Percentiles rank a stretch among this genome's conserved stretches.
Conservation (phyloP, 1,140 invertebrate species). For the Monomorium pharaonis region DNA sequence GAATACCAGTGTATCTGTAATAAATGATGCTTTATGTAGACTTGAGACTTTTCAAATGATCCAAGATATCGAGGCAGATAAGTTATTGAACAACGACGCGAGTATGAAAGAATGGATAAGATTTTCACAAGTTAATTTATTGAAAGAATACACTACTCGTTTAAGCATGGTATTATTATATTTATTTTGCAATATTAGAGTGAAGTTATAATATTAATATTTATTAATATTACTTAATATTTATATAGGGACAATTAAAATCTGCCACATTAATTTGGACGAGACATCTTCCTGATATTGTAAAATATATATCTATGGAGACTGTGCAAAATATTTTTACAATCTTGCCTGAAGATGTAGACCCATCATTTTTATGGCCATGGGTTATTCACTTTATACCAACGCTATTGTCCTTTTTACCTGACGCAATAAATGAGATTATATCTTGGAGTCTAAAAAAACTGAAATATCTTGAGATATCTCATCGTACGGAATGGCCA, state of each 20-base stretch:
- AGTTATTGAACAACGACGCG: constrained; percentile 37
- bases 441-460: constrained; percentile 76
- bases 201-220: too few relatives aligned
- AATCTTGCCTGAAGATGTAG: constrained; percentile 67
- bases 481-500: constrained; percentile 74
- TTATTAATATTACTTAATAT: too few relatives aligned
- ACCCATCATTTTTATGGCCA: constrained; percentile 67
- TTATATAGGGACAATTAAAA: constrained; percentile 76
- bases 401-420: constrained; percentile 73
- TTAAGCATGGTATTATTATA: constrained; percentile 70
- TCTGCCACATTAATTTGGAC: constrained; percentile 80
- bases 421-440: constrained; percentile 71
- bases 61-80: constrained; percentile 21
- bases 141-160: constrained; percentile 74
- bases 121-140: constrained; percentile 77
- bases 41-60: constrained; percentile 80
- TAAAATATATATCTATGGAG: constrained; percentile 58
- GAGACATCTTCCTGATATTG: constrained; percentile 72
- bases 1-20: constrained; percentile 53
- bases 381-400: constrained; percentile 82
- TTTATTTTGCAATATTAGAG: neutral
- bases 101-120: constrained; percentile 76
- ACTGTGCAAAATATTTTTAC: constrained; percentile 70
- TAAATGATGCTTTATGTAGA: constrained; percentile 74
- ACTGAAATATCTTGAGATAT: constrained; percentile 77